These are phyloP conservation scores for Eupithecia insigniata DNA, from an alignment of 2,888 invertebrate species.

Conservation along the genomic window DNA sequence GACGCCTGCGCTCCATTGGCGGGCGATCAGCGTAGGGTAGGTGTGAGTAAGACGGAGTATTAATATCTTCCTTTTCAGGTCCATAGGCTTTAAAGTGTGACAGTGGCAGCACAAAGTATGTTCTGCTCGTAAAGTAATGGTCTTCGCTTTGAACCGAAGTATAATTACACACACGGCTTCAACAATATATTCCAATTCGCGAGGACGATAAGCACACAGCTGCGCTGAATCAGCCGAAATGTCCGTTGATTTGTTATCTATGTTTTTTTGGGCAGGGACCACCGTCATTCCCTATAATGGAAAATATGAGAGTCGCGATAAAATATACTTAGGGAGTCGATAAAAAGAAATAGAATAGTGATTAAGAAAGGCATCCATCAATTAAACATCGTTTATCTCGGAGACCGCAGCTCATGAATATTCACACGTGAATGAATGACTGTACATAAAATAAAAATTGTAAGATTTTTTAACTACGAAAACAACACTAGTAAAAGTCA, in stretches of 20 bases:
- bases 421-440: slow-evolving; percentile 41
- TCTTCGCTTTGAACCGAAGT: too few relatives aligned
- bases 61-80: too few relatives aligned
- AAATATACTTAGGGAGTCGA: slow-evolving; percentile 46
- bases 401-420: slow-evolving; percentile 39
- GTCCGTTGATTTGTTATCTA: slow-evolving; percentile 61
- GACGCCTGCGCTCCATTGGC: too few relatives aligned
- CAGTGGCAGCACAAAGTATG: too few relatives aligned
- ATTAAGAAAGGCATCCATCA: slow-evolving; percentile 42
- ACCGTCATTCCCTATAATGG: slow-evolving; percentile 50
- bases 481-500: slow-evolving; percentile 66
- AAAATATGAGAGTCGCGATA: slow-evolving; percentile 55
- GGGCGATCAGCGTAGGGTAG: too few relatives aligned
- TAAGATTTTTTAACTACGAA: slow-evolving; percentile 54
- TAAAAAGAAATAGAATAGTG: slow-evolving; percentile 36
- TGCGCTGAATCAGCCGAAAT: slow-evolving; percentile 68
- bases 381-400: slow-evolving; percentile 39
- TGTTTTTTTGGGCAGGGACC: slow-evolving; percentile 52
- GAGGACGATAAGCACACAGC: slow-evolving; percentile 70
- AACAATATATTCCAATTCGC: slow-evolving; percentile 70
- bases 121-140: too few relatives aligned
- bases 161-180: slow-evolving; percentile 76
- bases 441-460: slow-evolving; percentile 45
- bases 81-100: too few relatives aligned
- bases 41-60: too few relatives aligned